These are phyloP conservation scores for Morelia viridis DNA, from an alignment of 2,797 vertebrate species.

Conservation along the genomic window DNA sequence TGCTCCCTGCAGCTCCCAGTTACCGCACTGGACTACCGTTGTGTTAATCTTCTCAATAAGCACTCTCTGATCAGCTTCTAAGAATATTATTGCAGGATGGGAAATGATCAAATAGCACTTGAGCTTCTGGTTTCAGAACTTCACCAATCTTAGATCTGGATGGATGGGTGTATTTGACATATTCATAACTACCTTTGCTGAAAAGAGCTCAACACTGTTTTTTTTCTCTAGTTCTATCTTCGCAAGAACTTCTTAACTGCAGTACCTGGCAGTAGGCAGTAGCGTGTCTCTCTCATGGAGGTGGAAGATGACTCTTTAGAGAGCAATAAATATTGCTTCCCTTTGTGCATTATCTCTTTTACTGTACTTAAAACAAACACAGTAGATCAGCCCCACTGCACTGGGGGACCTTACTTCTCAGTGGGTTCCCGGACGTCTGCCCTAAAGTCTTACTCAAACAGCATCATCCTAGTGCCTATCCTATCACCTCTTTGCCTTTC, in stretches of 20 bases:
- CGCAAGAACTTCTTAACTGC: neutral
- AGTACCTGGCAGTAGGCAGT: neutral
- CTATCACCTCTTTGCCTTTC: accelerated
- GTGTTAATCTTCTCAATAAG: neutral
- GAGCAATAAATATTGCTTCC: neutral
- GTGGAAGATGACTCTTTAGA: neutral
- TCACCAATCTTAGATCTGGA: neutral
- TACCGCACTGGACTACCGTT: neutral
- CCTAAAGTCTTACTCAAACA: neutral
- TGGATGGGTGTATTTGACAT: neutral
- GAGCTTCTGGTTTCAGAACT: neutral
- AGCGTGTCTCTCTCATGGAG: neutral
- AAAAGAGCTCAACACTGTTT: neutral
- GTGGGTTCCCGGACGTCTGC: neutral
- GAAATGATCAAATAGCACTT: neutral
- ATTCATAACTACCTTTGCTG: neutral
- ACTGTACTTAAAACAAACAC: neutral
- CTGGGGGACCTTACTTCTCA: neutral
- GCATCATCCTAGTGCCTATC: neutral
- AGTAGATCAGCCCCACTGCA: neutral
- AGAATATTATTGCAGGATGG: neutral
- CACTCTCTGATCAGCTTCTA: neutral
- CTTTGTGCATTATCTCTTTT: neutral
- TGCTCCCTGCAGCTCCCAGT: neutral
- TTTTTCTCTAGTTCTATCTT: neutral